Evolutionary conservation across 92 coral and sea anemone genomes (phyloP), one percentile per base, ranked within the genome.

Genomic region (Paramuricea clavata): DNA sequence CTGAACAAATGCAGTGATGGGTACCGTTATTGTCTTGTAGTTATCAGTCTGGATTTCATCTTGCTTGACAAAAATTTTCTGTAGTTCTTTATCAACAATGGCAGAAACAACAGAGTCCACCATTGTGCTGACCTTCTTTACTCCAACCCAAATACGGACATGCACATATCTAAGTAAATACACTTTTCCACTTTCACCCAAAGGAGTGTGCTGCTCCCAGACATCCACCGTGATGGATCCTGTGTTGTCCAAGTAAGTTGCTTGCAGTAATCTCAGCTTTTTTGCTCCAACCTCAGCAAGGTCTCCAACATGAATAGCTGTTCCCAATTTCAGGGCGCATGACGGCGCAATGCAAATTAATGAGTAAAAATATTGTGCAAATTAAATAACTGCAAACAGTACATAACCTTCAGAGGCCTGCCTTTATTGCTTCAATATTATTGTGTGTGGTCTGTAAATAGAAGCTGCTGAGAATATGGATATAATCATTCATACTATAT

Each of bases 221-320:
- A 69, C 49, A 34, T 69, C 76, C 4, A 34, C 50, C 12, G 13
- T 2, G 2, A 69, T 69, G 44, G 76, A 69, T 19, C 76, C 76
- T 2, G 76, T 69, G 9, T 33, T 31, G 27, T 69, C 76, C 3
- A 7, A 33, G 44, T 6, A 33, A 6, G 76, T 69, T 2, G 30
- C 28, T 26, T 65, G 30, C 16, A 5, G 3, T 7, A 65, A 32
- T 26, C 17, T 65, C 33, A 65, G 34, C 25, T 65, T 65, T 65
- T 65, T 65, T 65, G 73, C 73, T 11, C 73, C 73, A 4, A 65
- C 73, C 16, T n/a, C 17, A 11, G 41, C 12, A 4, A 65, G 3
- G 17, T 26, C 33, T 11, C 73, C 73, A 26, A 65, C 73, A 65
- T 65, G 73, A 7, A 65, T 23, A 65, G 73, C 73, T n/a, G n/a